These are phyloP conservation scores for Diabrotica balteata DNA, from an alignment of 2,888 invertebrate genomes.

Conservation along the genomic window DNA sequence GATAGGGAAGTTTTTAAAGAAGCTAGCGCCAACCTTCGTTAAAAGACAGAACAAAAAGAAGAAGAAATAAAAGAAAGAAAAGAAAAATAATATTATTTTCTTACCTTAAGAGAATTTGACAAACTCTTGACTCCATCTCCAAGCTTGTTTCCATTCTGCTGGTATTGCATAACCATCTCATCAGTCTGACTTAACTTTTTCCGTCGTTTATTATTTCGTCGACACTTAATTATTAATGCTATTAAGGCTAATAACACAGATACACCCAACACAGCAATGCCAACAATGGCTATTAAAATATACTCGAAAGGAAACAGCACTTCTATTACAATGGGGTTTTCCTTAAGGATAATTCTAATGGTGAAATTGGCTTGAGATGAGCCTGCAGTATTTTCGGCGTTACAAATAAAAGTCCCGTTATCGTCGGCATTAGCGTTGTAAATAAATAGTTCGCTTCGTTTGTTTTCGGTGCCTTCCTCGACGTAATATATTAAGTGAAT, in stretches of 20 bases:
- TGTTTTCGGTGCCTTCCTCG: conserved; percentile 75
- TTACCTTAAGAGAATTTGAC: conserved; percentile 44
- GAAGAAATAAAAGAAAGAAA: no score
- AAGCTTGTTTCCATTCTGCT: conserved; percentile 46
- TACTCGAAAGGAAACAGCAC: conserved; percentile 71
- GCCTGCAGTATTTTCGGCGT: conserved; percentile 85
- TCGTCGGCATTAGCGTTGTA: conserved; percentile 79
- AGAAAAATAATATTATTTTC: no score
- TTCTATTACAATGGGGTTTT: conserved; percentile 73
- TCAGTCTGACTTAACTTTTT: conserved; percentile 67
- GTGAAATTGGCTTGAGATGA: conserved; percentile 81
- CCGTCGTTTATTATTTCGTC: conserved; percentile 46
- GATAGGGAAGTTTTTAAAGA: no score
- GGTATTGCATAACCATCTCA: conserved; percentile 63
- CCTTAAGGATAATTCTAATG: conserved; percentile 75
- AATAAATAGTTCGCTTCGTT: conserved; percentile 80
- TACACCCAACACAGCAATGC: conserved; percentile 69
- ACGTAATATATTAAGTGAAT: conserved; percentile 74
- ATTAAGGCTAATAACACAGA: conserved; percentile 72
- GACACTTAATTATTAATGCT: conserved; percentile 65
- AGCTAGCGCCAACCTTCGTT: no score
- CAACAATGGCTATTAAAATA: conserved; percentile 71
- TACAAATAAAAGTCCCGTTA: conserved; percentile 86
- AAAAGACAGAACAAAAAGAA: no score
- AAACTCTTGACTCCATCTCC: conserved; percentile 42